These are phyloP conservation scores for Neotragus moschatus DNA, from an alignment of 2,113 vertebrate species.

Conservation along the genomic window DNA sequence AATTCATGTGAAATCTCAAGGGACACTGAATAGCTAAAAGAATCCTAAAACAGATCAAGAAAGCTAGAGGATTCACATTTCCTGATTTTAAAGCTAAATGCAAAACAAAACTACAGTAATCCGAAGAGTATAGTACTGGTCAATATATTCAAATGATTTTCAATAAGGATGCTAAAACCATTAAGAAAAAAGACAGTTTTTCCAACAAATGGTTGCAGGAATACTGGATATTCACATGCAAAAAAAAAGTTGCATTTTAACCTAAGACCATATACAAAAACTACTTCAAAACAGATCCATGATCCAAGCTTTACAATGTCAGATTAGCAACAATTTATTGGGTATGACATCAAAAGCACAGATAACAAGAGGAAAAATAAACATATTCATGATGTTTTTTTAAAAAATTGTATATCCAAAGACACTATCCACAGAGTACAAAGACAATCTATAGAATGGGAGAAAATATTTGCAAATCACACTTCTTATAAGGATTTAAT, in stretches of 20 bases:
- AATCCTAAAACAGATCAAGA: not conserved
- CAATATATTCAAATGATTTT: not conserved
- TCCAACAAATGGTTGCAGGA: not conserved
- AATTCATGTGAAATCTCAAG: not conserved
- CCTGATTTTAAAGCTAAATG: not conserved
- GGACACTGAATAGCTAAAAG: not conserved
- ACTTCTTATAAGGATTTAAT: not conserved
- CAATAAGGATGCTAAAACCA: not conserved
- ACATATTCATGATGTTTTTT: not conserved
- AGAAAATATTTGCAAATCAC: not conserved
- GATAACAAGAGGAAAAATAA: not conserved
- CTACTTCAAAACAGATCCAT: not conserved
- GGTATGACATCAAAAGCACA: not conserved
- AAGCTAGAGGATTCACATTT: not conserved
- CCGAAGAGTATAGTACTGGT: not conserved
- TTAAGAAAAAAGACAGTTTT: not conserved
- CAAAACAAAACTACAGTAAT: not conserved
- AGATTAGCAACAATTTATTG: not conserved
- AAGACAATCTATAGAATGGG: not conserved
- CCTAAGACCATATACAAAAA: not conserved
- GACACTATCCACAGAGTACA: not conserved
- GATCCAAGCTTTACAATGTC: not conserved
- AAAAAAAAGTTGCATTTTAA: not conserved
- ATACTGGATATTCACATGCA: not conserved
- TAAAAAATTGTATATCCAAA: not conserved